Evolutionary conservation across 1,140 invertebrate genomes (phyloP), one percentile per base, ranked within the genome.

Genomic region (Gonioctena quinquepunctata): DNA sequence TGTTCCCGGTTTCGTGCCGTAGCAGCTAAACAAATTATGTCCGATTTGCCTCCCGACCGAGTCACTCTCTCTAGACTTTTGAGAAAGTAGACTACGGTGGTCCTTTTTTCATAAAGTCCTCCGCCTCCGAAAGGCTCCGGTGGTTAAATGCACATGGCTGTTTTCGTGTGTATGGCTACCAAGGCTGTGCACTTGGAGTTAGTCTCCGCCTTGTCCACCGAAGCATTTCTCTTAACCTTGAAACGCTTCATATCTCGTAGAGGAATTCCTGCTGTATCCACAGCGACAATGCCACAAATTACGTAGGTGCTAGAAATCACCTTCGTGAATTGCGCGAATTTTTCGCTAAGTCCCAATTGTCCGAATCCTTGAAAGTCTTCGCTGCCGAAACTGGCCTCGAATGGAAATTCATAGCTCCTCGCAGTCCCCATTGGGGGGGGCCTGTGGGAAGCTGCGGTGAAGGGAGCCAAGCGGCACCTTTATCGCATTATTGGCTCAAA

Each of bases 401-500:
- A 54, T 54, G 50, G 50, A 54, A 54, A 54, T 54, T 54, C 50
- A 22, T 54, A 19, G 13, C 50, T 11, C 50, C 50, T 54, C 50
- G 50, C 21, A 54, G 50, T 54, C 18, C 18, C 19, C 50, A 54
- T 21, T 21, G 16, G 50, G 21, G 50, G n/a, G 3, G 50, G 50
- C 8, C 16, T 54, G 16, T 54, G 21, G 50, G 74, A 85, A 71
- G 73, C 66, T 22, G 73, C 42, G 2, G 52, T 73, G 8, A 73
- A 73, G 27, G 33, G 60, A 25, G 22, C 63, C 21, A 75, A 75
- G 67, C 54, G 68, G 23, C 65, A 70, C 67, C 13, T 72, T 23
- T 56, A 60, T 25, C 48, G 79, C 63, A 64, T 79, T n/a, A 19
- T 77, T 23, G 33, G 65, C 60, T 76, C 80, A 56, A 77, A 81